Evolutionary conservation across 2,888 invertebrate species (phyloP).

Genomic region (Polymixis lichenea): DNA sequence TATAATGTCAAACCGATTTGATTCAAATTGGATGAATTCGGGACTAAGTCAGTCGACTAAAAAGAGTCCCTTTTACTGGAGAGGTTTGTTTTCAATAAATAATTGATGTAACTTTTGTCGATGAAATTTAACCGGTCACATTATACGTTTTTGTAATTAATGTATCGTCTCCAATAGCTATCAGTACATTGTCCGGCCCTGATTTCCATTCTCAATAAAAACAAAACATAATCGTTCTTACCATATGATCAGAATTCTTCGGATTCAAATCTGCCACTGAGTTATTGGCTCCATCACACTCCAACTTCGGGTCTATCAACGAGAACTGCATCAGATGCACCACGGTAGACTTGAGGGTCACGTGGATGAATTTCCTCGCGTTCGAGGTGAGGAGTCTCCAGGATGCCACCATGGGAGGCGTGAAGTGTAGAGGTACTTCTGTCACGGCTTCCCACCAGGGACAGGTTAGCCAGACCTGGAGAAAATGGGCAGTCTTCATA

Average conservation of each 20-base stretch:
- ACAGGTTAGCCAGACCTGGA: constrained; percentile 92
- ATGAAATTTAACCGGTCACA: too few species aligned
- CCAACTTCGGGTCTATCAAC: constrained; percentile 87
- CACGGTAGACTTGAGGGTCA: constrained; percentile 93
- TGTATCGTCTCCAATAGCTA: too few species aligned
- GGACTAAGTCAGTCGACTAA: too few species aligned
- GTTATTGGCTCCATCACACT: constrained; percentile 91
- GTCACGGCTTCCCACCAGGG: constrained; percentile 94
- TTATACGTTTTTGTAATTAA: too few species aligned
- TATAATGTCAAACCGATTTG: too few species aligned
- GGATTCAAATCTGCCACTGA: constrained; percentile 93
- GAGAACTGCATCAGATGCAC: constrained; percentile 87
- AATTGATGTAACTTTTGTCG: too few species aligned
- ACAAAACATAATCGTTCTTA: constrained; percentile 70
- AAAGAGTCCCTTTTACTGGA: too few species aligned
- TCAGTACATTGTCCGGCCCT: too few species aligned
- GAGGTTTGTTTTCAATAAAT: too few species aligned
- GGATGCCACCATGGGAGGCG: constrained; percentile 94
- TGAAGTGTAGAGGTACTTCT: constrained; percentile 94
- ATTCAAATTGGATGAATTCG: too few species aligned
- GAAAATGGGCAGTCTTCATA: not conserved
- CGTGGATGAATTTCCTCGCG: constrained; percentile 96
- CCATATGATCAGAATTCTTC: constrained; percentile 90
- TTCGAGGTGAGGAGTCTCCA: constrained; percentile 96
- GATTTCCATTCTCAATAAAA: too few species aligned